Conservation (phyloP, 1,140 invertebrate genomes). For the Micrasema longulum region DNA sequence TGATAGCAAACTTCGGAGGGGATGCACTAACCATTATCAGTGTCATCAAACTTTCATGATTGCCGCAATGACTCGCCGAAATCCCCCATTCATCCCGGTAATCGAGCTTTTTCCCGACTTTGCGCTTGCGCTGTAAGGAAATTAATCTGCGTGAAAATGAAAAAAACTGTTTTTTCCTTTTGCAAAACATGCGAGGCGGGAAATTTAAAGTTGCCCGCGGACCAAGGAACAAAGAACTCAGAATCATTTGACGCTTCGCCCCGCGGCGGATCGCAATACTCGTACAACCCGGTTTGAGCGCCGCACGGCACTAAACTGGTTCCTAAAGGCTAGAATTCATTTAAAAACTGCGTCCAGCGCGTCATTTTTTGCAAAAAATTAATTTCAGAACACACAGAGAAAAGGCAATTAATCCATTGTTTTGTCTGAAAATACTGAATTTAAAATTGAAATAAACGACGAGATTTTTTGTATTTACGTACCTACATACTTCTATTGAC, state of each 20-base stretch:
- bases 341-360: too few relatives aligned
- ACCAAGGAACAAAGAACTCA: conserved; percentile 36
- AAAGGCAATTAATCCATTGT: too few relatives aligned
- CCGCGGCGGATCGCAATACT: not conserved
- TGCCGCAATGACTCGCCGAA: conserved; percentile 22
- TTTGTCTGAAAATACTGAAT: too few relatives aligned
- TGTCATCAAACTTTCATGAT: conserved; percentile 9
- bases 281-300: not conserved
- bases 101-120: conserved; percentile 11
- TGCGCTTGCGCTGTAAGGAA: conserved; percentile 19
- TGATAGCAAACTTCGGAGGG: not conserved
- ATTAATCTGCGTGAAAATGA: conserved; percentile 38
- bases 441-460: too few relatives aligned
- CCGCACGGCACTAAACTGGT: not conserved
- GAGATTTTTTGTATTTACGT: too few relatives aligned
- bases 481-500: too few relatives aligned
- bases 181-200: conserved; percentile 36
- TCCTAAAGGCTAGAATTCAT: too few relatives aligned
- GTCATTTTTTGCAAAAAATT: too few relatives aligned
- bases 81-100: conserved; percentile 6
- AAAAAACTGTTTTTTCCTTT: conserved; percentile 10
- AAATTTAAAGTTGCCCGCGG: conserved; percentile 41
- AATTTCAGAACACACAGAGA: too few relatives aligned
- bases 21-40: conserved; percentile 21
- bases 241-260: conserved; percentile 9